A percentile compares a stretch with the other conserved stretches of the same genome.
Conservation (phyloP, 2,113 vertebrate genomes). For the Climacteris rufus region DNA sequence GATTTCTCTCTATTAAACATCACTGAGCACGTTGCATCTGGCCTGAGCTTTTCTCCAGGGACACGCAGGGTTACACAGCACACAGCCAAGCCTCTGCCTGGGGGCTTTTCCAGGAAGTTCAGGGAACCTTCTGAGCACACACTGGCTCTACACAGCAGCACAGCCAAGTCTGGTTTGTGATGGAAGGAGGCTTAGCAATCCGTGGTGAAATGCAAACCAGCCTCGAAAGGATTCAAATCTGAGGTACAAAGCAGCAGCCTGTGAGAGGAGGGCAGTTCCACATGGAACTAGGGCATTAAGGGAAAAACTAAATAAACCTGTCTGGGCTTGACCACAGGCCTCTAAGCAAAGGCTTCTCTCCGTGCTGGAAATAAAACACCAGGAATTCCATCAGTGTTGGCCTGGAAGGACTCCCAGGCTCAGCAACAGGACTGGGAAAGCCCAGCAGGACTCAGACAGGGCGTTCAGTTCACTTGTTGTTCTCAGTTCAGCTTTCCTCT, state of each 20-base stretch:
- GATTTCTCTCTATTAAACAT: background rate
- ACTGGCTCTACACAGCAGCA: background rate
- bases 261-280: background rate
- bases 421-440: background rate
- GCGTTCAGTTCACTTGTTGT: background rate
- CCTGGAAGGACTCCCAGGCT: background rate
- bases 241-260: background rate
- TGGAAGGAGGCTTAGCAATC: background rate
- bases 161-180: background rate
- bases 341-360: background rate
- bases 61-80: background rate
- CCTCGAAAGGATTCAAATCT: background rate
- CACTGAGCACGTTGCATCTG: accelerated
- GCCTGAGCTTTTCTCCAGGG: background rate
- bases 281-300: background rate
- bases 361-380: background rate
- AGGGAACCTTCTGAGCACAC: background rate
- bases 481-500: background rate
- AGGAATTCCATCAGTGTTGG: background rate
- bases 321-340: background rate
- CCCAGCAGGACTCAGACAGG: background rate
- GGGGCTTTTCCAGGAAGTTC: background rate
- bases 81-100: background rate
- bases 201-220: background rate
- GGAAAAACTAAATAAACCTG: background rate